Evolutionary conservation across 2,888 invertebrate genomes (phyloP).

Genomic region (Theretra japonica): DNA sequence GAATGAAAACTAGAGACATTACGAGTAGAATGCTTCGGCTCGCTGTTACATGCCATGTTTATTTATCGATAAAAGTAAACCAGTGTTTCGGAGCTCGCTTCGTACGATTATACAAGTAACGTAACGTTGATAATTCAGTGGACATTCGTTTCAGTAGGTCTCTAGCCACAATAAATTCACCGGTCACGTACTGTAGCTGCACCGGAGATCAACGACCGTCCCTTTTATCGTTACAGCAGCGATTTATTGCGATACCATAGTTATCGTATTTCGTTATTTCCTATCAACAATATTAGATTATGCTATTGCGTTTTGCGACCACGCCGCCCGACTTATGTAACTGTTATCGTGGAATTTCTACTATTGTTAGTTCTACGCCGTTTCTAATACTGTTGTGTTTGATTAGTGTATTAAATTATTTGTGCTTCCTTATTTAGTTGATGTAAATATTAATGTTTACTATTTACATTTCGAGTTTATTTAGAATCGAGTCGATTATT

Average conservation of each 20-base stretch:
- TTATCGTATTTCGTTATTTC: slow-evolving; percentile 48
- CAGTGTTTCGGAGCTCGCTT: neutral
- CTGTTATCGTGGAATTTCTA: slow-evolving; percentile 21
- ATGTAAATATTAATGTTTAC: neutral
- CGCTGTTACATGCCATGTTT: slow-evolving; percentile 3
- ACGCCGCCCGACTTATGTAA: slow-evolving; percentile 30
- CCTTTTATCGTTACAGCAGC: slow-evolving; percentile 60
- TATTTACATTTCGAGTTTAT: no score
- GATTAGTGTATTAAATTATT: neutral
- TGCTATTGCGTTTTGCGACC: slow-evolving; percentile 30
- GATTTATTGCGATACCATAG: slow-evolving; percentile 49
- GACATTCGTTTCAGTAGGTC: slow-evolving; percentile 30
- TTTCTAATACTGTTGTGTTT: slow-evolving; percentile 6
- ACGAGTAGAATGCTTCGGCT: neutral
- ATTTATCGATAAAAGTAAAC: slow-evolving; percentile 18
- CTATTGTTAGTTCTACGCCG: slow-evolving; percentile 13
- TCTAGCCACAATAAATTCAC: slow-evolving; percentile 44
- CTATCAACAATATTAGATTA: slow-evolving; percentile 47
- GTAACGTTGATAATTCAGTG: slow-evolving; percentile 27
- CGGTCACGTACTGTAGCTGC: slow-evolving; percentile 47
- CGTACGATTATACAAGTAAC: slow-evolving; percentile 1
- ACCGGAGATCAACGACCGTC: slow-evolving; percentile 71
- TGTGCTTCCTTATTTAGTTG: slow-evolving; percentile 4
- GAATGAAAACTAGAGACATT: neutral
- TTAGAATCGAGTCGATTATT: no score